Percentiles rank a stretch among this genome's conserved stretches.
Evolutionary conservation across 1,140 invertebrate species (phyloP).

Genomic region (Diabrotica virgifera): DNA sequence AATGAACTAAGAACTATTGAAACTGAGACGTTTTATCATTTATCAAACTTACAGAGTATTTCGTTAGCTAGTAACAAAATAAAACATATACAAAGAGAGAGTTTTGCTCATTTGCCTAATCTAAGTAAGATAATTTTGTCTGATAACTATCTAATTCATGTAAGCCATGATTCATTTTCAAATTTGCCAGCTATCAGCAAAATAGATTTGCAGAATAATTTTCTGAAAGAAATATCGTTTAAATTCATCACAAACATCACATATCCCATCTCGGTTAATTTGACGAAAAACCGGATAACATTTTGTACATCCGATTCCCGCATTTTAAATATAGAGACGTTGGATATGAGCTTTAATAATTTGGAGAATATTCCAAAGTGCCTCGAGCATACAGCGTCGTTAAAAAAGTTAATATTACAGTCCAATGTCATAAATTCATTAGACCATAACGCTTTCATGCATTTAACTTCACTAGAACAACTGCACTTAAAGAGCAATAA

Average conservation of each 20-base stretch:
- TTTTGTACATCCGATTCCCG: conserved; percentile 57
- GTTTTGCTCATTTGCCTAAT: conserved; percentile 66
- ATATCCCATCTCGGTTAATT: conserved; percentile 62
- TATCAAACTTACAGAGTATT: conserved; percentile 65
- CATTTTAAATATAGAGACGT: conserved; percentile 59
- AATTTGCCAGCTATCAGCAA: conserved; percentile 66
- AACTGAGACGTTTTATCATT: conserved; percentile 60
- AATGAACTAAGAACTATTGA: conserved; percentile 65
- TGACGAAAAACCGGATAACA: conserved; percentile 66
- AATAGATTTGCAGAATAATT: conserved; percentile 71
- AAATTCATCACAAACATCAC: conserved; percentile 66
- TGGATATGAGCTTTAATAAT: conserved; percentile 70
- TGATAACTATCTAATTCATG: conserved; percentile 61
- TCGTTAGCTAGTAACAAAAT: conserved; percentile 72
- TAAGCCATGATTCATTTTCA: conserved; percentile 62
- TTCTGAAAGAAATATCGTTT: conserved; percentile 63
- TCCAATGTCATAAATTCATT: conserved; percentile 71
- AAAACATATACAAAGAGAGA: conserved; percentile 52
- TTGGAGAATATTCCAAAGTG: conserved; percentile 63
- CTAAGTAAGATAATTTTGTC: conserved; percentile 68
- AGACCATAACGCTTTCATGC: conserved; percentile 68
- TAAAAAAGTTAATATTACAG: conserved; percentile 66
- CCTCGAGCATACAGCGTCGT: conserved; percentile 59
- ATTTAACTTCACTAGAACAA: conserved; percentile 67
- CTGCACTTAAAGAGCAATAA: conserved; percentile 73